Evolutionary conservation across 2,797 vertebrate genomes (phyloP).

Genomic region (Enteromius paludinosus): DNA sequence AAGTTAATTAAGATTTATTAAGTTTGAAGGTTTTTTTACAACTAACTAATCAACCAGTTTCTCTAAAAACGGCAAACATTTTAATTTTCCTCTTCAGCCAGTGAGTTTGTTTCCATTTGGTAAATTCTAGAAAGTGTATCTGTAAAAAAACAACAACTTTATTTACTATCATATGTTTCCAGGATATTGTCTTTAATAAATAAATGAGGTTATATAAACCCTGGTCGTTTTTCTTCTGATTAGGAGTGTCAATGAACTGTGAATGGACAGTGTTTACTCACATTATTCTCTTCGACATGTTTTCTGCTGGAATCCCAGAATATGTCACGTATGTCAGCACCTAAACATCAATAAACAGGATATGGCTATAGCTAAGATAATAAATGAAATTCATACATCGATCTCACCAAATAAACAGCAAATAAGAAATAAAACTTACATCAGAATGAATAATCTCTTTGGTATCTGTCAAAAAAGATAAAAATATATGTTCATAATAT

Average conservation of each 20-base stretch:
- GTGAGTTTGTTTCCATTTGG: not conserved
- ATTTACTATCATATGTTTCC: too few species aligned
- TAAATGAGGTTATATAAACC: too few species aligned
- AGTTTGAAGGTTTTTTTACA: not conserved
- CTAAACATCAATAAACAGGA: not conserved
- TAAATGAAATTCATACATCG: too few species aligned
- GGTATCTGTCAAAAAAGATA: too few species aligned
- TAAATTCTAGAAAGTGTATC: not conserved
- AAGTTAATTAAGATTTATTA: too few species aligned
- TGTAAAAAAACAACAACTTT: not conserved
- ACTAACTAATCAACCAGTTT: not conserved
- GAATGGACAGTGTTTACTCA: not conserved
- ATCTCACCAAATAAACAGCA: too few species aligned
- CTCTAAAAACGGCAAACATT: not conserved
- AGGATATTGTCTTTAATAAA: too few species aligned
- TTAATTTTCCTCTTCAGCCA: not conserved
- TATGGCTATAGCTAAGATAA: too few species aligned
- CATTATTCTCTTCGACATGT: not conserved
- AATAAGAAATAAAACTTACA: too few species aligned
- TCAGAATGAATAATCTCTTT: too few species aligned
- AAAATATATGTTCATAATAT: too few species aligned
- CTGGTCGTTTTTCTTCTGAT: not conserved
- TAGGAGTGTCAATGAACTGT: not conserved
- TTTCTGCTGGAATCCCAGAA: not conserved
- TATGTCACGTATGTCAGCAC: not conserved